Base-by-base conservation (phyloP, 2,888 invertebrate genomes). In the Erebia epiphron region DNA sequence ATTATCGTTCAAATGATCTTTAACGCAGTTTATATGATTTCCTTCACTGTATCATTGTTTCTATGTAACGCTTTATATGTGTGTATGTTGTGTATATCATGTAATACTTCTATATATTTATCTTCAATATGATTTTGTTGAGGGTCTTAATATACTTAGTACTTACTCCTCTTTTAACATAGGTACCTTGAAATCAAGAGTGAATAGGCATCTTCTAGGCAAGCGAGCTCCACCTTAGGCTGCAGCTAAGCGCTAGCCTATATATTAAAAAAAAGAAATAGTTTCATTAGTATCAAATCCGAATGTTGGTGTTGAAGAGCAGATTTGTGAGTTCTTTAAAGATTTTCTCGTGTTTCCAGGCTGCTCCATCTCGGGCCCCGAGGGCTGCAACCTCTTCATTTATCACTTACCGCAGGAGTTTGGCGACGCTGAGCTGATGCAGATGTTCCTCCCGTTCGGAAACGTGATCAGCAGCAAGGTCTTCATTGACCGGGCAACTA, bases 351-450 rank as follows among this genome's bases (percentile, higher is more conserved):
- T 95, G 94, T 95, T 95, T 93, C 95, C 95, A 97, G 98, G 98
- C 91, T 98, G 98, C 94, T 98, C 98, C 88, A 97, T 98, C 94
- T 97, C 98, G 90, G 99, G 99, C 89, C 99, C 99, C 81, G 99
- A 99, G 95, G 99, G 99, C 89, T 99, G 99, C 95, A 99, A 99
- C 94, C 96, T 99, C 84, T 99, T 99, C 96, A 99, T 99, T 94
- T 99, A 99, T 95, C 99, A 99, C 95, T 96, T 99, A 94, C 99
- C 99, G 80, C 99, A 99, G 94, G 99, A 99, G 95, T 99, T 99
- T 89, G 99, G 99, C 72, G 99, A 99, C 91, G 97, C 97, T 76
- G 99, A 99, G 94, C 96, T 99, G 88, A 99, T 99, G 97, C 99
- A 99, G 95, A 99, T 99, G 99, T 99, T 99, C 94, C 95, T 99